phyloP scores from a whole-genome alignment of 64 coral and sea anemone genomes.

The Porites australiensis region DNA sequence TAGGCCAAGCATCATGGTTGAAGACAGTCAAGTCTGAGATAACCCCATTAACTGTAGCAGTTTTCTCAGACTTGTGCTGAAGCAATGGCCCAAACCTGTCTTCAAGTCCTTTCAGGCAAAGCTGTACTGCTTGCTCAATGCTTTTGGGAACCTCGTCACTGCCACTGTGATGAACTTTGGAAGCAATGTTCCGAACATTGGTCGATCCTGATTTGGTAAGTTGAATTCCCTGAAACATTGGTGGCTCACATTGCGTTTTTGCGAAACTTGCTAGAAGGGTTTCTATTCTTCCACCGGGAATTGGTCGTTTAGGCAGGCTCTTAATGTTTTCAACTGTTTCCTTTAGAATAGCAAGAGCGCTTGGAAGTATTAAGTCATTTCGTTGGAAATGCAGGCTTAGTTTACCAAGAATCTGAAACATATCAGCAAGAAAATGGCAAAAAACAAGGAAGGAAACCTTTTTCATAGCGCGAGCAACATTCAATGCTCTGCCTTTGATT shows the following conservation, averaged over 20 bases:
- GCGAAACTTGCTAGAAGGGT: constrained; percentile 23
- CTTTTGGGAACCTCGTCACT: no score
- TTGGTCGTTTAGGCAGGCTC: neutral
- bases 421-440: constrained; percentile 61
- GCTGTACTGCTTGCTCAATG: constrained; percentile 52
- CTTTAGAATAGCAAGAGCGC: constrained; percentile 13
- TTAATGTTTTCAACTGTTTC: constrained; percentile 29
- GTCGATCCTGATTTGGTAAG: constrained; percentile 52
- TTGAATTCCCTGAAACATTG: constrained; percentile 33
- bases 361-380: constrained; percentile 62
- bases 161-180: no score
- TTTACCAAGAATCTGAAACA: constrained; percentile 47
- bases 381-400: constrained; percentile 55
- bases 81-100: constrained; percentile 55
- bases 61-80: constrained; percentile 56
- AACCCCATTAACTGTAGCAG: constrained; percentile 45
- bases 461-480: constrained; percentile 46
- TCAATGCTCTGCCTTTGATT: constrained; percentile 46
- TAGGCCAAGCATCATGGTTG: constrained; percentile 62
- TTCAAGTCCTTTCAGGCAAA: constrained; percentile 48
- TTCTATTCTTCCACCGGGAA: constrained; percentile 23
- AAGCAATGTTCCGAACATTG: constrained; percentile 56
- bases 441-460: constrained; percentile 45
- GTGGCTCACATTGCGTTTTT: constrained; percentile 14
- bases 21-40: constrained; percentile 53